Percentiles rank a stretch among this genome's conserved stretches.
These are phyloP conservation scores for Microctenopoma lineatum DNA, from an alignment of 2,797 vertebrate species.

Conservation along the genomic window DNA sequence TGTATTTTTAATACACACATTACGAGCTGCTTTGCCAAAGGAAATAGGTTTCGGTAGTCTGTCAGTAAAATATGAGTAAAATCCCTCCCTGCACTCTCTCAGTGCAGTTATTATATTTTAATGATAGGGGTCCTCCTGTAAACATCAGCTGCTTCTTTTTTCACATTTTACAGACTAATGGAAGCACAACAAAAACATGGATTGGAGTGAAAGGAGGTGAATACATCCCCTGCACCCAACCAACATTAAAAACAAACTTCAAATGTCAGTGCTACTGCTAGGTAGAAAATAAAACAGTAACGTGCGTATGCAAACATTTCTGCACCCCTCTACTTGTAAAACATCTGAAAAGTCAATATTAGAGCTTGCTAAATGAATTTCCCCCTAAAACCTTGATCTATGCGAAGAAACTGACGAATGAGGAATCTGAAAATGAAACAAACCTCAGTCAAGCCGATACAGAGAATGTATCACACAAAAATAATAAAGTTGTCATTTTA, in stretches of 20 bases:
- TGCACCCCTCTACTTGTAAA: not conserved
- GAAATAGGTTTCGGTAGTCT: not conserved
- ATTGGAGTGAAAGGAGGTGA: not conserved
- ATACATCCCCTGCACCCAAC: not conserved
- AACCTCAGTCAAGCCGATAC: not conserved
- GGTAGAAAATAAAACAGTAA: not conserved
- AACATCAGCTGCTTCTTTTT: constrained; percentile 20
- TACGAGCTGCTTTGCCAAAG: constrained; percentile 11
- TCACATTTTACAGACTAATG: constrained; percentile 28
- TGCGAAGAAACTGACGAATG: not conserved
- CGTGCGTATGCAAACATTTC: not conserved
- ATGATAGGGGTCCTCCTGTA: constrained; percentile 31
- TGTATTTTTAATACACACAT: constrained; percentile 30
- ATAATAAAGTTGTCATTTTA: constrained; percentile 44
- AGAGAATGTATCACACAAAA: constrained; percentile 22
- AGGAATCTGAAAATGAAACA: not conserved
- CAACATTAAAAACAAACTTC: not conserved
- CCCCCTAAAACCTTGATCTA: no score
- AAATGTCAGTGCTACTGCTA: not conserved
- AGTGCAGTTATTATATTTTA: constrained; percentile 34
- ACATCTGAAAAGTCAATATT: no score
- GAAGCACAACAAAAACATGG: constrained; percentile 20
- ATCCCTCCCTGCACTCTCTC: not conserved
- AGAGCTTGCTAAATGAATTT: not conserved
- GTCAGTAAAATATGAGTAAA: constrained; percentile 16